Base-by-base conservation (phyloP, 2,113 vertebrate genomes). In the Nematolebias whitei region DNA sequence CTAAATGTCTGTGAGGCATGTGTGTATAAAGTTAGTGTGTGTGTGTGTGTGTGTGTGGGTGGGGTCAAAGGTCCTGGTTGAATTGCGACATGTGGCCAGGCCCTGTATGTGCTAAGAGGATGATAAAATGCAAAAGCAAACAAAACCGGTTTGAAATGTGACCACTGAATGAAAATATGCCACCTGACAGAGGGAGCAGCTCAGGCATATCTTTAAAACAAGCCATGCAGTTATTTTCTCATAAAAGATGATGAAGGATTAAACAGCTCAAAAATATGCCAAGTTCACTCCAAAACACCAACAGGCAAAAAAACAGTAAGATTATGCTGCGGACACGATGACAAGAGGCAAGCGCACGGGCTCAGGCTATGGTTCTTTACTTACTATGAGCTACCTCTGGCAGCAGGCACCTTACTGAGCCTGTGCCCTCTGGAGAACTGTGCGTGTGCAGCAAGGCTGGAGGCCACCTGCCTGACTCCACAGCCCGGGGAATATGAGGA, bases 321-420 rank as follows among this genome's bases (percentile, higher is more conserved):
- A 72, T 74, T 78, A 78, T 45, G 40, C 39, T 63, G 73, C 62
- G 51, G 71, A 82, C 84, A 73, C 24, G 79, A 29, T 38, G 41
- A 60, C 15, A 26, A n/a, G 19, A 51, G 64, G 69, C 66, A 74
- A 71, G 70, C n/a, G 71, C 81, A 79, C 76, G 85, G 74, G 62
- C 85, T 80, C 80, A 22, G 52, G 55, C 15, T 9, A 12, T 48
- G 3, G 16, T 79, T 0, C 44, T 83, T 84, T 91, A 93, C 93
- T 94, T 92, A 93, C 90, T 94, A 93, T 72, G 38, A 93, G 85
- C 90, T 94, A 91, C 85, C 61, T 80, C 91, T 82, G 88, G 84
- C 79, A 76, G 78, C 91, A 90, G 82, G 26, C 85, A 72, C 88
- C 83, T 93, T 83, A 93, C 81, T 89, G 80, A 82, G 78, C 86